These are phyloP conservation scores for Taeniopygia guttata DNA, from an alignment of 2,797 vertebrate genomes.

Conservation along the genomic window DNA sequence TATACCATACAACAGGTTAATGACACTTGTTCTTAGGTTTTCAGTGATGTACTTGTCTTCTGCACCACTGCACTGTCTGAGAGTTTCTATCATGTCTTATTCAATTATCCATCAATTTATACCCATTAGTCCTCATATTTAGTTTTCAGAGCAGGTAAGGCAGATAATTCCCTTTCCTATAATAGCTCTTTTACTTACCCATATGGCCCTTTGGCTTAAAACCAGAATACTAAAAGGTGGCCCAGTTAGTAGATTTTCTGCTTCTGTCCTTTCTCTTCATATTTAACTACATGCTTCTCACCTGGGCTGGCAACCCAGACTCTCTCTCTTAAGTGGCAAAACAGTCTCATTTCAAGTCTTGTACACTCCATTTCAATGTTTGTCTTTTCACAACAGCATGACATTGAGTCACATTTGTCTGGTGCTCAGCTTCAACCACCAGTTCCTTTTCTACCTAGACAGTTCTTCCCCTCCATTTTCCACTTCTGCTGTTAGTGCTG, in stretches of 20 bases:
- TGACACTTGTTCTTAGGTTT: background rate
- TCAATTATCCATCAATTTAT: background rate
- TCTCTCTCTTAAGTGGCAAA: background rate
- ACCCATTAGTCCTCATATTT: background rate
- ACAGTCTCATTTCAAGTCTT: background rate
- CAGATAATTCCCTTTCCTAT: background rate
- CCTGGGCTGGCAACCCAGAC: background rate
- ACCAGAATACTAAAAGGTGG: background rate
- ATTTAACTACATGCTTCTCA: background rate
- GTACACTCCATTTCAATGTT: background rate
- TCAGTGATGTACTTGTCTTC: background rate
- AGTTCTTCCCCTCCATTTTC: background rate
- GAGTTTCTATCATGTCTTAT: background rate
- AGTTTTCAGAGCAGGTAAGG: background rate
- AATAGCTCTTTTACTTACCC: background rate
- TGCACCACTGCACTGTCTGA: background rate
- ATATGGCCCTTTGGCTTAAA: background rate
- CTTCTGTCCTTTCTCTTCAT: background rate
- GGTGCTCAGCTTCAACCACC: background rate
- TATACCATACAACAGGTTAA: background rate
- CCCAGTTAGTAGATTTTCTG: background rate
- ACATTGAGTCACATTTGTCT: background rate
- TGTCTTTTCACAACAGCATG: background rate
- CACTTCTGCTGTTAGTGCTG: background rate
- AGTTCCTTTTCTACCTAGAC: background rate